phyloP scores from a whole-genome alignment of 2,888 invertebrate genomes.

The Torymus tubicola region DNA sequence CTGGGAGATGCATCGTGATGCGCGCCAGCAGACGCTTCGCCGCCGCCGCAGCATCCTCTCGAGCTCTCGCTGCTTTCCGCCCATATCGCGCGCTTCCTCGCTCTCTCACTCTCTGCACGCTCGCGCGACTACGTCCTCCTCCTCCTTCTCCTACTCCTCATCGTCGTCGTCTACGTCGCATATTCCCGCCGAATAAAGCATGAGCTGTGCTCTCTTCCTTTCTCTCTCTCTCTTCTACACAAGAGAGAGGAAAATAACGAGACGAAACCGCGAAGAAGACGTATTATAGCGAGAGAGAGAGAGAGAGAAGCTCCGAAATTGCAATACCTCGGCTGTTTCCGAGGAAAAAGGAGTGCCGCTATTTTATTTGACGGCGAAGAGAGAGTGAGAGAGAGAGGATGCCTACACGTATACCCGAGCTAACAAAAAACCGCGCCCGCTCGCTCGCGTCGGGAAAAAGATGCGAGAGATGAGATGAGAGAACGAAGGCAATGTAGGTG shows the following conservation, averaged over 20 bases:
- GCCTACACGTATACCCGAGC: conserved; percentile 1
- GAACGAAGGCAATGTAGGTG: background rate
- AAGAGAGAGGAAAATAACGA: conserved; percentile 40
- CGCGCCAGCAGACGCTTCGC: background rate
- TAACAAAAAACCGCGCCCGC: background rate
- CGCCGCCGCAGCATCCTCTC: conserved; percentile 9
- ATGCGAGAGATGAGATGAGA: conserved; percentile 15
- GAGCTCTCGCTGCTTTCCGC: background rate
- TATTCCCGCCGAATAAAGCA: conserved; percentile 37
- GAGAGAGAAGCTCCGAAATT: conserved; percentile 17
- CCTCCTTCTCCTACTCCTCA: background rate
- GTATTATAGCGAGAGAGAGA: background rate
- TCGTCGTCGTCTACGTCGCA: background rate
- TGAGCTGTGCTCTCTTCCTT: background rate
- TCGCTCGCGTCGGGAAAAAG: conserved; percentile 5
- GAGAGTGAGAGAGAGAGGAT: background rate
- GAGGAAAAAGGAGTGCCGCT: conserved; percentile 15
- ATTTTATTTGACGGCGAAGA: conserved; percentile 39
- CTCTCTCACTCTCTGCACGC: background rate
- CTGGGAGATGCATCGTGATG: conserved; percentile 35
- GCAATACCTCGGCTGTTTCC: conserved; percentile 13
- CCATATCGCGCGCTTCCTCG: background rate
- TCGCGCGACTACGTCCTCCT: background rate
- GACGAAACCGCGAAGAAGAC: conserved; percentile 26
- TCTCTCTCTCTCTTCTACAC: no score